Base-by-base conservation (phyloP, 2,113 vertebrate species). In the Cathartes aura region DNA sequence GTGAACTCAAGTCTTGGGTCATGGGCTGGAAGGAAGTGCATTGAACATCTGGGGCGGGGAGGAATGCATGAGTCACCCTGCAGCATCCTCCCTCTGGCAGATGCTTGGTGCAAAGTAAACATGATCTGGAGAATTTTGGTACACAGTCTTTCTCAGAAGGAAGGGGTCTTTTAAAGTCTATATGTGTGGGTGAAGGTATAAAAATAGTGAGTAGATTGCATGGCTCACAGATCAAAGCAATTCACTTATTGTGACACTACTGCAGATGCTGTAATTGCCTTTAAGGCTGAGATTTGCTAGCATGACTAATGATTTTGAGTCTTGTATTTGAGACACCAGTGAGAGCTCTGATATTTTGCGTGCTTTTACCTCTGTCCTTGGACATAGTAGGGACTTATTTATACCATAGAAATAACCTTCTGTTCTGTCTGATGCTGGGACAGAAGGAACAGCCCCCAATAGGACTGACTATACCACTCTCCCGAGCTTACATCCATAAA, bases 41-140 rank as follows among this genome's bases (percentile, higher is more conserved):
- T 5, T 43, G 78, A 95, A 85, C 94, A 96, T 97, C 93, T 96
- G 91, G 84, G 76, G 62, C 1, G 36, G 71, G 53, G 84, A 95
- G 91, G 93, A 95, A 93, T 88, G 89, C 84, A 43, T 95, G 93
- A 96, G 91, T 97, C 96, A 97, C 73, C 56, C 64, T 82, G 74
- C 66, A 93, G 96, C 84, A 97, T 96, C 94, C 94, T 97, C 96
- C 89, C 95, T 95, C 87, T 94, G 94, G 73, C 94, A 96, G 86
- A 95, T 53, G 86, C 89, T 92, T 58, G 38, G 36, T 96, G 70
- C 83, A 91, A 94, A 97, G 63, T 88, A 96, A 96, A 97, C 84
- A 96, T 64, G 87, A 80, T 95, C 71, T 82, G 71, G 50, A 71
- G 74, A 74, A 90, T 76, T 94, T 83, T 6, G 8, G 42, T 40